Percentiles rank a stretch among this genome's conserved stretches.
These are phyloP conservation scores for Drosophila neonasuta DNA, from an alignment of 2,888 invertebrate species.

Conservation along the genomic window DNA sequence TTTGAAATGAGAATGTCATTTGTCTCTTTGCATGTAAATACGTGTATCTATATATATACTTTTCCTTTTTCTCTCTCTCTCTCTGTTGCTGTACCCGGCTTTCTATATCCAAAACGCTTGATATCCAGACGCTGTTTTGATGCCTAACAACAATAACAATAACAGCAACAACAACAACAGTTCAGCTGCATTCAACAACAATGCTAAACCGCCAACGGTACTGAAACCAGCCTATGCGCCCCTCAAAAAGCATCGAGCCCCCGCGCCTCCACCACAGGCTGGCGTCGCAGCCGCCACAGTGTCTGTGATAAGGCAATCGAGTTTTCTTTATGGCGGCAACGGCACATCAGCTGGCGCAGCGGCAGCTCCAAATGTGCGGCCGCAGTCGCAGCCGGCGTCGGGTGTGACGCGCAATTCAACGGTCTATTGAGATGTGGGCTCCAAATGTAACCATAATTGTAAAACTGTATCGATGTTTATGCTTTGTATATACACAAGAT, in stretches of 20 bases:
- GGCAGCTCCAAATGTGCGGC: slow-evolving; percentile 42
- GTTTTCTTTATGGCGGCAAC: slow-evolving; percentile 77
- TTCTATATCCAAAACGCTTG: slow-evolving; percentile 13
- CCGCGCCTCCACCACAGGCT: slow-evolving; percentile 79
- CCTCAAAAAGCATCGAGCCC: slow-evolving; percentile 77
- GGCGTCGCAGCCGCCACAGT: slow-evolving; percentile 80
- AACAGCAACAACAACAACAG: slow-evolving; percentile 58
- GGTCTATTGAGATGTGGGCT: slow-evolving; percentile 47
- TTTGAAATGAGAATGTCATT: slow-evolving; percentile 15
- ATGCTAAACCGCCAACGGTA: slow-evolving; percentile 50
- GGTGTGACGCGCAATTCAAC: slow-evolving; percentile 61
- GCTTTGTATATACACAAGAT: slow-evolving; percentile 52
- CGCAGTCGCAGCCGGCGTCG: slow-evolving; percentile 58
- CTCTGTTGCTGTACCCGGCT: slow-evolving; percentile 4
- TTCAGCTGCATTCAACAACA: slow-evolving; percentile 57
- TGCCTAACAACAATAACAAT: slow-evolving; percentile 59
- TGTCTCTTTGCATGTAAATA: slow-evolving; percentile 20
- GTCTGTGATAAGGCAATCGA: slow-evolving; percentile 79
- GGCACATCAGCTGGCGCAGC: slow-evolving; percentile 29
- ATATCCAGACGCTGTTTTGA: slow-evolving; percentile 45
- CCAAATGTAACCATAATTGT: slow-evolving; percentile 18
- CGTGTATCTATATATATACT: slow-evolving; percentile 25
- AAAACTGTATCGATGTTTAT: slow-evolving; percentile 32
- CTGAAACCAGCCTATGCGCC: slow-evolving; percentile 75
- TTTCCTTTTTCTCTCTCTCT: slow-evolving; percentile 7